Evolutionary conservation across 2,888 invertebrate species (phyloP).

Genomic region (Acrobasis repandana): DNA sequence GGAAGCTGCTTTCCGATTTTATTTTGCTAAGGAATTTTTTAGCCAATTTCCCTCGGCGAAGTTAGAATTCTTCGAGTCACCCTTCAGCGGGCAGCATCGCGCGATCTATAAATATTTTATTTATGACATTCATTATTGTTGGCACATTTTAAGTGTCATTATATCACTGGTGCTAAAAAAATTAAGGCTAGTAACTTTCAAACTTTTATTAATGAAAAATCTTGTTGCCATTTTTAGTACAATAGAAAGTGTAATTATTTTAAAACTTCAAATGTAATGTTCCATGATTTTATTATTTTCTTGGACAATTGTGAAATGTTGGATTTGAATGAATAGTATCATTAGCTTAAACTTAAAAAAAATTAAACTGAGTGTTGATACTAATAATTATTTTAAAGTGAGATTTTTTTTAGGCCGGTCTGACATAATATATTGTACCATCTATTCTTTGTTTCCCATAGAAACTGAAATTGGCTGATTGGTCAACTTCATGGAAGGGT

Average conservation of each 20-base stretch:
- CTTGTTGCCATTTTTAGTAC: not conserved
- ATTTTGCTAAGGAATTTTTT: conserved; percentile 79
- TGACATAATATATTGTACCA: no score
- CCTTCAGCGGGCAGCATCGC: conserved; percentile 60
- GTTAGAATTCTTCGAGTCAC: conserved; percentile 74
- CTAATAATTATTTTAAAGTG: no score
- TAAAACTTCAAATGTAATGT: not conserved
- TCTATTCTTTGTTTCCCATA: no score
- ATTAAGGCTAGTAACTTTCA: not conserved
- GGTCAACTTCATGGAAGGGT: no score
- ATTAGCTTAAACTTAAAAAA: no score
- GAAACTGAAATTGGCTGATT: no score
- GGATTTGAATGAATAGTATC: no score
- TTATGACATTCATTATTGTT: conserved; percentile 33
- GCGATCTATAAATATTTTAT: conserved; percentile 42
- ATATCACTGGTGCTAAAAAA: not conserved
- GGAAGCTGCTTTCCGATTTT: conserved; percentile 80
- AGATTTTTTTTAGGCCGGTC: no score
- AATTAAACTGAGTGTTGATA: no score
- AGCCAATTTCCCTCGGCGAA: conserved; percentile 78
- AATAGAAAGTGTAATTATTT: not conserved
- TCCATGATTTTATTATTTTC: no score
- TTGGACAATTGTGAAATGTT: no score
- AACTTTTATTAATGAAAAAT: not conserved
- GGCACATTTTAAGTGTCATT: not conserved